Conservation (phyloP, 2,797 vertebrate species). For the Lutjanus campechanus region DNA sequence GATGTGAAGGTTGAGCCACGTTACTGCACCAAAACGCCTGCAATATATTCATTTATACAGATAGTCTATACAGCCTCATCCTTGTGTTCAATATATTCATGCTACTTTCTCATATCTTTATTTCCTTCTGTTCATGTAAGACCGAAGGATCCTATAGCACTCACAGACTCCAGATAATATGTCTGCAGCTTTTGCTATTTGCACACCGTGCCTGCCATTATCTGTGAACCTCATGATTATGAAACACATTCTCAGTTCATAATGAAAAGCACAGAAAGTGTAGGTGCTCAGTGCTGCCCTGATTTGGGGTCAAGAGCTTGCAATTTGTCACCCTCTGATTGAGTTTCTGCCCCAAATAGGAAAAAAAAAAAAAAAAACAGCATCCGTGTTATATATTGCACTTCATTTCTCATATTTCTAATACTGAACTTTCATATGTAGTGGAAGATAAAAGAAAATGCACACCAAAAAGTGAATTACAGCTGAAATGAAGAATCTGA, state of each 20-base stretch:
- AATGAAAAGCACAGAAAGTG: constrained; percentile 9
- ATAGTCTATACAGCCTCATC: not conserved
- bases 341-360: constrained; percentile 13
- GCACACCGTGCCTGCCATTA: not conserved
- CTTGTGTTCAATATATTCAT: not conserved
- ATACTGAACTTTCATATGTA: not conserved
- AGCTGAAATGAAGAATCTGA: not conserved
- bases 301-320: constrained; percentile 14
- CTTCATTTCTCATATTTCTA: not conserved
- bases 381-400: not conserved
- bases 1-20: not conserved
- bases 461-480: not conserved
- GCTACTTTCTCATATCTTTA: not conserved
- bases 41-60: not conserved
- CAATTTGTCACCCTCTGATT: constrained; percentile 35
- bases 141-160: not conserved
- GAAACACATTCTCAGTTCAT: constrained; percentile 13
- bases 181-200: not conserved
- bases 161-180: not conserved
- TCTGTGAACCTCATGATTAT: constrained; percentile 2
- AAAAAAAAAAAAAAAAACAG: not conserved
- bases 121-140: not conserved
- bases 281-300: not conserved
- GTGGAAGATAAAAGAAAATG: not conserved
- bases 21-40: not conserved